Evolutionary conservation across 1,140 invertebrate genomes (phyloP).

Genomic region (Ctenoplectra terminalis): DNA sequence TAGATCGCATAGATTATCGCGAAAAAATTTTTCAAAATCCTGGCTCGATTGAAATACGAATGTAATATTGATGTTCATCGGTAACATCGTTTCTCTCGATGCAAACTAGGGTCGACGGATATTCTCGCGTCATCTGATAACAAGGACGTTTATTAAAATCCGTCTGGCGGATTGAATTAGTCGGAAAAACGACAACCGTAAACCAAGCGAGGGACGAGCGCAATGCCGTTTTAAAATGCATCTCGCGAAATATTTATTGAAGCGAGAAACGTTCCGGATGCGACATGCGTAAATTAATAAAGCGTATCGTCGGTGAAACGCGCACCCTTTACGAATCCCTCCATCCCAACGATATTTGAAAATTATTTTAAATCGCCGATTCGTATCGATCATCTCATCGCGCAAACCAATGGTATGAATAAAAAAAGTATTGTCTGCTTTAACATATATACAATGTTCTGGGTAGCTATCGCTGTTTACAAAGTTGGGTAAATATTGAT

Average conservation of each 20-base stretch:
- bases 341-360: background rate
- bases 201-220: background rate
- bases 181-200: background rate
- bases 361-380: constrained; percentile 32
- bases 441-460: background rate
- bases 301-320: background rate
- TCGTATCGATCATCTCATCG: background rate
- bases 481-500: constrained; percentile 15
- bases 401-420: background rate
- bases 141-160: constrained; percentile 23
- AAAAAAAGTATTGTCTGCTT: background rate
- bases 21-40: background rate
- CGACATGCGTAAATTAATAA: constrained; percentile 28
- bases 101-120: background rate
- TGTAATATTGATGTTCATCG: background rate
- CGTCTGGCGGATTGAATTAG: background rate
- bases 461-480: background rate
- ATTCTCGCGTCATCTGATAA: background rate
- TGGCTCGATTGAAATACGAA: background rate
- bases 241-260: constrained; percentile 20
- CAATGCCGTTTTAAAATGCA: constrained; percentile 4
- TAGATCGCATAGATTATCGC: background rate
- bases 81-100: background rate
- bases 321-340: background rate
- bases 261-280: constrained; percentile 1